Conservation (phyloP, 2,797 vertebrate species). For the Halcyon badia region DNA sequence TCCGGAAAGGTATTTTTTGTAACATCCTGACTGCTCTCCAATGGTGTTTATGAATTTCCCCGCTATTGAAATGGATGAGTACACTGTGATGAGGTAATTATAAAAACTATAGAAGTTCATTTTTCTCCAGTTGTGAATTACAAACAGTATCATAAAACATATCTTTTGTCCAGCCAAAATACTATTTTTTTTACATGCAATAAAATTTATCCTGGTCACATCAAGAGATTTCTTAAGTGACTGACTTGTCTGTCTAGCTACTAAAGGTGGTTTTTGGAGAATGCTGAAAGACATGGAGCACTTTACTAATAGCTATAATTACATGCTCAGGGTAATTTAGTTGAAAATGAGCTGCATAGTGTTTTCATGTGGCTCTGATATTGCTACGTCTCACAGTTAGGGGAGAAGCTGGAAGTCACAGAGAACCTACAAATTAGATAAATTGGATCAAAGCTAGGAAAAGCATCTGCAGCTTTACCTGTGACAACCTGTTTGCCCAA, state of each 20-base stretch:
- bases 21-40: neutral
- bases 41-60: neutral
- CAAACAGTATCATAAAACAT: neutral
- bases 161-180: neutral
- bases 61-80: neutral
- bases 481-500: constrained; percentile 69
- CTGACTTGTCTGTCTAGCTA: neutral
- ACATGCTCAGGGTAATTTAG: constrained; percentile 19
- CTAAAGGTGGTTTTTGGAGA: neutral
- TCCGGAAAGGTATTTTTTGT: neutral
- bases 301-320: constrained; percentile 48
- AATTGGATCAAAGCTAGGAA: constrained; percentile 29
- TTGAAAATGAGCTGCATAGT: neutral
- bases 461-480: constrained; percentile 62
- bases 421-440: constrained; percentile 32
- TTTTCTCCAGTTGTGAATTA: neutral
- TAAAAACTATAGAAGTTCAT: neutral
- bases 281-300: neutral
- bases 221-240: neutral
- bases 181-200: neutral
- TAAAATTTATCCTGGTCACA: neutral
- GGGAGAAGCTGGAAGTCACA: constrained; percentile 34
- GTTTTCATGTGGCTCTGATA: constrained; percentile 16
- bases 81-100: neutral
- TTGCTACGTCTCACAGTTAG: neutral